Base-by-base conservation (phyloP, 2,888 invertebrate species). In the Thecophora atra region DNA sequence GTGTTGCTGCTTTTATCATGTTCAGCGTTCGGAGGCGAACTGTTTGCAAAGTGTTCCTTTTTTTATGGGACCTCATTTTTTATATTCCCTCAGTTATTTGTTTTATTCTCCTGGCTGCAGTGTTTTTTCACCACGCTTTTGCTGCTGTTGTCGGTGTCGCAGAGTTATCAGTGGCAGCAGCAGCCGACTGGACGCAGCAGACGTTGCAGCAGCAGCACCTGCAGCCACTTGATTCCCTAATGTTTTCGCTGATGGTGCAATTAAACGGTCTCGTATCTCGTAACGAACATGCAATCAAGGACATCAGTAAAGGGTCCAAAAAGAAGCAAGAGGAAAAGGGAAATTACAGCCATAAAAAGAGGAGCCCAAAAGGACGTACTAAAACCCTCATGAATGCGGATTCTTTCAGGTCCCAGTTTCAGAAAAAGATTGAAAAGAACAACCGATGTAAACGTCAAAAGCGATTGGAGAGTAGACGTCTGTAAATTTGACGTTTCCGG, bases 241-340 rank as follows among this genome's bases (percentile, higher is more conserved):
- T 62, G 69, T 69, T 69, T 58, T 56, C 60, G 44, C 60, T 60
- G 60, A 69, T 60, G 60, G 47, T 30, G 69, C 69, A 69, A 69
- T 69, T 69, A 69, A 69, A 69, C 28, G 28, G 51, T 60, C 44
- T 47, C 62, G 37, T 58, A 68, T 60, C 60, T 8, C 21, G 54
- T 54, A 54, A 54, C 24, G 30, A 3, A 56, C 67, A 42, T 56
- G 30, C 62, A 63, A 21, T 19, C 62, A n/a, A n/a, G 30, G 30
- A 30, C 30, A 60, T n/a, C 60, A 30, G 6, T 5, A 26, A 30
- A 30, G 13, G 26, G 26, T 2, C 13, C 3, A 8, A 47, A 24
- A 64, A 26, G n/a, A 51, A 0, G 52, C 52, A 3, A 21, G 37
- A 54, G 47, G n/a, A n/a, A n/a, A 3, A 21, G 37, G 37, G 8